Base-by-base conservation (phyloP, 2,113 vertebrate species). In the Zapornia atra region DNA sequence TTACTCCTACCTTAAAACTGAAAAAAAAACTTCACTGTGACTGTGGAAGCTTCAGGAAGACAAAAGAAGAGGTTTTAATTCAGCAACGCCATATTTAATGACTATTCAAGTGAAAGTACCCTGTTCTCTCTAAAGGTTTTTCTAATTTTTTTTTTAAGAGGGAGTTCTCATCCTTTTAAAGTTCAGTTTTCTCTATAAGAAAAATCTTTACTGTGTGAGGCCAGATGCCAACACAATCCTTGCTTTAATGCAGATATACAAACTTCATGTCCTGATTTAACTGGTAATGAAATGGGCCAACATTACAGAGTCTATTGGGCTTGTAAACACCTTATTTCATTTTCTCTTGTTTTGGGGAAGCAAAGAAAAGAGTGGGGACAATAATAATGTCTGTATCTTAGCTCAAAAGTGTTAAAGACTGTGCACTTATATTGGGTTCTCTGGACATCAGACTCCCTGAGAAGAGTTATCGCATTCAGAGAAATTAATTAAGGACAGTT, bases 401-500 rank as follows among this genome's bases (percentile, higher is more conserved):
- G 38, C 50, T 38, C 51, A 48, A 54, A 95, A 75, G 2, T 44
- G 13, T 63, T 81, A 68, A 78, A 92, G 82, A 44, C 42, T 44
- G 19, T 33, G 68, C 68, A 60, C 12, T 46, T 85, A 17, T 7
- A 63, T 12, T 86, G 60, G 36, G 26, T 94, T 95, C 60, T 69
- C 15, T 71, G 36, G 12, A 42, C 19, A 11, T 86, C 76, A 86
- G 51, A 51, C 17, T 26, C 40, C 64, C 76, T 48, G 44, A 48
- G 66, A 90, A 93, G 76, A 86, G n/a, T 91, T 75, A 95, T 78
- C 72, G 29, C 38, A 57, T 75, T 81, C 68, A 2, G 2, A 86
- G 46, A 77, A 95, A 88, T 76, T 73, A 90, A 88, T 88, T 96
- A 95, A 92, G 87, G 87, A 82, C 63, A 80, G 91, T 66, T 91